phyloP scores from a whole-genome alignment of 2,888 invertebrate genomes.

The Eupithecia centaureata region DNA sequence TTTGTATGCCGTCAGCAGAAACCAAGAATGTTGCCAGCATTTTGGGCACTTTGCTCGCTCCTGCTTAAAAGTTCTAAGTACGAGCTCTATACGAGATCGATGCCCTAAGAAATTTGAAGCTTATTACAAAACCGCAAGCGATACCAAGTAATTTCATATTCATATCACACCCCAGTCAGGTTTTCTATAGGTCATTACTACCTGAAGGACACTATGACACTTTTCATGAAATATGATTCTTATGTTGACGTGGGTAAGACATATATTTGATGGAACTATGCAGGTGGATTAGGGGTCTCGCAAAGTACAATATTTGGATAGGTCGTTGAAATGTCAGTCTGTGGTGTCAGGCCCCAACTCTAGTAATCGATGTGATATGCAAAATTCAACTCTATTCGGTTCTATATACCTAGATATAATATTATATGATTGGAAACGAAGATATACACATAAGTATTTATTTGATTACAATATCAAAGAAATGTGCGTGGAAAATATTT shows the following conservation, averaged over 20 bases:
- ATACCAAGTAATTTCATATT: not conserved
- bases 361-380: not conserved
- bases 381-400: not conserved
- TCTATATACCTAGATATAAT: not conserved
- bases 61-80: not conserved
- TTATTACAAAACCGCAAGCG: not conserved
- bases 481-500: no score
- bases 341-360: conserved; percentile 8
- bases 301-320: conserved; percentile 26
- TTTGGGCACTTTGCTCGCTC: no score
- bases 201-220: conserved; percentile 7
- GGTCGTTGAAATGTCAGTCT: conserved; percentile 33
- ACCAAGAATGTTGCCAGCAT: no score
- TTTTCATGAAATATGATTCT: conserved; percentile 18
- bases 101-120: not conserved
- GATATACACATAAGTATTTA: no score
- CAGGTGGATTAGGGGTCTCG: conserved; percentile 6
- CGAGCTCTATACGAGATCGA: not conserved
- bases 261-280: not conserved
- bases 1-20: no score
- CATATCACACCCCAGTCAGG: not conserved
- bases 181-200: conserved; percentile 6
- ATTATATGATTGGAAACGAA: no score
- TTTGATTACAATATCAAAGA: not conserved
- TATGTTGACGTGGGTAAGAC: not conserved